Evolutionary conservation across 2,888 invertebrate species (phyloP), one percentile per base, ranked within the genome.

Genomic region (Microctonus aethiopoides): DNA sequence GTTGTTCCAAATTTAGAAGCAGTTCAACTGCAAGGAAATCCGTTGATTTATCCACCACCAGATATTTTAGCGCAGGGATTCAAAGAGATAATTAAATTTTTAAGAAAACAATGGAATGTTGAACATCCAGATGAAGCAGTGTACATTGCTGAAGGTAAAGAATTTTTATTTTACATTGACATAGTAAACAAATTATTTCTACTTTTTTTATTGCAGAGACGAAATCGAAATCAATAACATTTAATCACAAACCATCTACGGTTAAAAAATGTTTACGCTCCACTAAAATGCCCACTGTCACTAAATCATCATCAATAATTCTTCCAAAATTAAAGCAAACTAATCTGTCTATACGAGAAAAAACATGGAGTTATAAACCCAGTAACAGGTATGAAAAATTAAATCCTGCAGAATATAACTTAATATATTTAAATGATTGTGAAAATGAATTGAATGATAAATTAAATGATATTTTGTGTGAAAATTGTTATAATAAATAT

Each of bases 21-120:
- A 10, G 84, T 93, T 2, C 91, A 91, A 83, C 74, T 91, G 52
- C 85, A 87, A 51, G 89, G 90, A 52, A 93, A 93, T 82, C 92
- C 92, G 0, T 76, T 93, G 10, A 82, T 79, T 36, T 91, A 89
- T 80, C 92, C 93, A 11, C 87, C 89, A 22, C 83, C 81, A 71
- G 87, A 89, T 57, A 81, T 92, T 3, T 78, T 92, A 29, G 86
- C 85, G 54, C 87, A 86, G 57, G 92, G 92, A 34, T 87, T 88
- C 22, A 78, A 83, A 36, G 76, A 87, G 22, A 81, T 85, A 29
- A 88, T 87, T 71, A 81, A 89, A 24, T 84, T 86, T 70, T 81
- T 87, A 5, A 82, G 82, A 46, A 76, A 81, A 74, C 70, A 87
- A 81, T 80, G 88, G 88, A 71, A 88, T 46, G 75, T 75, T 41